A percentile compares a stretch with the other conserved stretches of the same genome.
These are phyloP conservation scores for Tinea pellionella DNA, from an alignment of 2,888 invertebrate species.

Conservation along the genomic window DNA sequence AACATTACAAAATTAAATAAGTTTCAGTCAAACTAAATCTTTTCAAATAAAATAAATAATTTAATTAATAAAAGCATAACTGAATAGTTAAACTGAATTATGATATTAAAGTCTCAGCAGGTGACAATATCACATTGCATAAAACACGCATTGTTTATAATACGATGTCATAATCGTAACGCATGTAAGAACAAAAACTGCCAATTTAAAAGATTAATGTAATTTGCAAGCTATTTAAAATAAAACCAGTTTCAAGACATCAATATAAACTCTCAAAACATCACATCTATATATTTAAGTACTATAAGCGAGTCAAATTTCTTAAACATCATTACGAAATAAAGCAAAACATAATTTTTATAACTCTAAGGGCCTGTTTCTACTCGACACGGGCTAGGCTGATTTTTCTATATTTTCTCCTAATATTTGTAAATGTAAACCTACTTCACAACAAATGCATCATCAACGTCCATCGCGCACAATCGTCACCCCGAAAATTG, in stretches of 20 bases:
- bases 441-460: too few relatives aligned
- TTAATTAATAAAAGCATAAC: not conserved
- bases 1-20: too few relatives aligned
- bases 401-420: too few relatives aligned
- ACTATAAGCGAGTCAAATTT: not conserved
- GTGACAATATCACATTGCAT: not conserved
- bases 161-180: not conserved
- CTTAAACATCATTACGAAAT: not conserved
- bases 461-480: too few relatives aligned
- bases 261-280: not conserved
- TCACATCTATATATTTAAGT: not conserved
- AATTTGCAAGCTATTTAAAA: too few relatives aligned
- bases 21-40: too few relatives aligned
- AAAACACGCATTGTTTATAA: not conserved
- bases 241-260: not conserved
- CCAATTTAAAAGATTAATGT: not conserved
- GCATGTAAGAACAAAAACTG: not conserved
- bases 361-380: too few relatives aligned
- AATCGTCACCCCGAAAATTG: too few relatives aligned
- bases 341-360: not conserved
- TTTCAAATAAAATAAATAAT: not conserved
- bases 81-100: conserved; percentile 1
- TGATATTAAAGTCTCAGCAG: not conserved
- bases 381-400: too few relatives aligned
- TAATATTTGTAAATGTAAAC: too few relatives aligned